Evolutionary conservation across 2,888 invertebrate genomes (phyloP).

Genomic region (Orthosia gracilis): DNA sequence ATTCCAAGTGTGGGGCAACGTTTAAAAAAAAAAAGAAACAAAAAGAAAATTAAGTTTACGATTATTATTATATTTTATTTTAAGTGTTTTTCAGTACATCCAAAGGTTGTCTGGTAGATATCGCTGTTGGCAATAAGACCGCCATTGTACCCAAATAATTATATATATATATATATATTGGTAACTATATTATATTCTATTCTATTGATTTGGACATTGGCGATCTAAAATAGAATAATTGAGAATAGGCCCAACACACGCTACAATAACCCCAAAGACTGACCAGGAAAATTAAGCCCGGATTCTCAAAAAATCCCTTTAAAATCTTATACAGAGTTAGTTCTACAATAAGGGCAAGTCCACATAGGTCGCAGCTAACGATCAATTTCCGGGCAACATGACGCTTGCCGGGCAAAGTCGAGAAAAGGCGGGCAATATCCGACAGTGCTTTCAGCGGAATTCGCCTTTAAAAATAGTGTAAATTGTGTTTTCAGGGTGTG

Average conservation of each 20-base stretch:
- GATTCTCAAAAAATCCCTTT: slow-evolving; percentile 5
- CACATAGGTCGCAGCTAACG: slow-evolving; percentile 47
- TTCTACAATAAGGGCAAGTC: slow-evolving; percentile 49
- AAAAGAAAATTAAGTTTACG: too few species aligned
- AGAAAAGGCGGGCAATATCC: slow-evolving; percentile 57
- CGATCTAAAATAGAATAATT: background rate
- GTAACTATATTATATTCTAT: too few species aligned
- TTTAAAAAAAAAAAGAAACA: too few species aligned
- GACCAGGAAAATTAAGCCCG: background rate
- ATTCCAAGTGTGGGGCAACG: too few species aligned
- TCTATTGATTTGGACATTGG: background rate
- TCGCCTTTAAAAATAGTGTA: slow-evolving; percentile 52
- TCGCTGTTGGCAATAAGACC: too few species aligned
- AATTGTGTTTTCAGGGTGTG: slow-evolving; percentile 52
- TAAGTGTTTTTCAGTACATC: too few species aligned
- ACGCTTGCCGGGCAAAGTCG: slow-evolving; percentile 37
- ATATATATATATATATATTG: too few species aligned
- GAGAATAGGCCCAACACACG: background rate
- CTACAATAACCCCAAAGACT: background rate
- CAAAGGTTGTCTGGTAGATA: too few species aligned
- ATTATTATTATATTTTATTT: too few species aligned
- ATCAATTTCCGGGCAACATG: slow-evolving; percentile 61
- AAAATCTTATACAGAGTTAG: slow-evolving; percentile 33
- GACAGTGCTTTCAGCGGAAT: slow-evolving; percentile 36
- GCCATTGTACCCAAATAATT: too few species aligned